phyloP scores from a whole-genome alignment of 2,888 invertebrate genomes.

The Noctua pronuba region DNA sequence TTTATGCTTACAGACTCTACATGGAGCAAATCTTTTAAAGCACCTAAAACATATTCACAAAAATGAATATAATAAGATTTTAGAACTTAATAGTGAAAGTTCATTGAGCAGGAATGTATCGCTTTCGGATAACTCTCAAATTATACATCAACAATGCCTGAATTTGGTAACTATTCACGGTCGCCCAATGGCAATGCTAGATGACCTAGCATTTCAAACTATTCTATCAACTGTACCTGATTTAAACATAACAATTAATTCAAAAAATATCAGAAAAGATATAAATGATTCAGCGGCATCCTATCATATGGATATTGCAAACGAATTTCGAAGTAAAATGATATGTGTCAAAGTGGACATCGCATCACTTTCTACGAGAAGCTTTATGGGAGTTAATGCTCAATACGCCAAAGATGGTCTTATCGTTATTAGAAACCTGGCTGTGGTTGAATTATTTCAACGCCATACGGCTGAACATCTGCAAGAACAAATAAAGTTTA shows the following conservation, averaged over 20 bases:
- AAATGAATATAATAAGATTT: background rate
- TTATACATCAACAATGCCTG: background rate
- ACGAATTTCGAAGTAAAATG: background rate
- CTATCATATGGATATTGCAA: background rate
- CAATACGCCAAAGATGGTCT: background rate
- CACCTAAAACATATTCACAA: background rate
- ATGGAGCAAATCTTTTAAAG: constrained; percentile 1
- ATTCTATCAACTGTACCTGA: background rate
- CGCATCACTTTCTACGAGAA: background rate
- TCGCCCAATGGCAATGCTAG: constrained; percentile 1
- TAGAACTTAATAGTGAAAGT: background rate
- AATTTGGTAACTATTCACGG: background rate
- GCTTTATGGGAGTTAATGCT: background rate
- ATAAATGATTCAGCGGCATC: background rate
- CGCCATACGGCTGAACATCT: constrained; percentile 1
- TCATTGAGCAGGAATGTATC: background rate
- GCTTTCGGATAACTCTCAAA: background rate
- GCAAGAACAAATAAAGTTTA: background rate
- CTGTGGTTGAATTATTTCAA: background rate
- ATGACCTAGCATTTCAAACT: constrained; percentile 1
- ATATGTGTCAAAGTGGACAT: background rate
- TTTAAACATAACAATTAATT: background rate
- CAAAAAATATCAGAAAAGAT: background rate
- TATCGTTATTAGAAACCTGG: background rate
- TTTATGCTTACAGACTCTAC: background rate